These are phyloP conservation scores for Tuberolachnus salignus DNA, from an alignment of 2,888 invertebrate species.

Conservation along the genomic window DNA sequence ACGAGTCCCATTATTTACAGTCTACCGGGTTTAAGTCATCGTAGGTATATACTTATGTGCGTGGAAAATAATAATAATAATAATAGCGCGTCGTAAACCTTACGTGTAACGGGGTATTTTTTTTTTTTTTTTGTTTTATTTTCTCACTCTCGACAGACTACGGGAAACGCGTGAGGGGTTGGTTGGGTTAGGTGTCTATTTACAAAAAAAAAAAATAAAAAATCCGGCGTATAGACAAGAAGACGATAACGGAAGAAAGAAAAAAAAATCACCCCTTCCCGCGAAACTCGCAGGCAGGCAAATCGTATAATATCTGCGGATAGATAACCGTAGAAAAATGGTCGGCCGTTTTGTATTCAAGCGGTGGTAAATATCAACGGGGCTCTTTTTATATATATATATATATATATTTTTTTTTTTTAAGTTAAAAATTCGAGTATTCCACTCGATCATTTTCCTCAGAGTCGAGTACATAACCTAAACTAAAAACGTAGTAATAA, in stretches of 20 bases:
- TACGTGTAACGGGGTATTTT: neutral
- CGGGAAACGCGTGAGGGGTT: too few relatives aligned
- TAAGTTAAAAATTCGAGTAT: too few relatives aligned
- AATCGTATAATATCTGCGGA: neutral
- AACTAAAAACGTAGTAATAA: too few relatives aligned
- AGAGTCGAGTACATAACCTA: too few relatives aligned
- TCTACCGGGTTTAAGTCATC: slow-evolving; percentile 15
- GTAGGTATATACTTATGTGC: neutral
- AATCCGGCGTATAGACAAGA: neutral
- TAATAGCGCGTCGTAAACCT: slow-evolving; percentile 43
- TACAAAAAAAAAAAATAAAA: too few relatives aligned
- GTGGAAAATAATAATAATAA: slow-evolving; percentile 10
- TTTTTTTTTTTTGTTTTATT: too few relatives aligned
- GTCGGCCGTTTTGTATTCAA: neutral
- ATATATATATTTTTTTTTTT: too few relatives aligned
- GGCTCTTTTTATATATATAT: neutral
- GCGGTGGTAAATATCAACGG: neutral
- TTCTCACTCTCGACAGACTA: too few relatives aligned
- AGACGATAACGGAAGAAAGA: neutral
- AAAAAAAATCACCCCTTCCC: neutral
- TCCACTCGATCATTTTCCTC: too few relatives aligned
- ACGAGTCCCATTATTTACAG: slow-evolving; percentile 38
- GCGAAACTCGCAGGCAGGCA: neutral
- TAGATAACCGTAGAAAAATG: neutral
- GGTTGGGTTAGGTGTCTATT: too few relatives aligned